Evolutionary conservation across 1,140 invertebrate species (phyloP), one percentile per base, ranked within the genome.

Genomic region (Drosophila varians): DNA sequence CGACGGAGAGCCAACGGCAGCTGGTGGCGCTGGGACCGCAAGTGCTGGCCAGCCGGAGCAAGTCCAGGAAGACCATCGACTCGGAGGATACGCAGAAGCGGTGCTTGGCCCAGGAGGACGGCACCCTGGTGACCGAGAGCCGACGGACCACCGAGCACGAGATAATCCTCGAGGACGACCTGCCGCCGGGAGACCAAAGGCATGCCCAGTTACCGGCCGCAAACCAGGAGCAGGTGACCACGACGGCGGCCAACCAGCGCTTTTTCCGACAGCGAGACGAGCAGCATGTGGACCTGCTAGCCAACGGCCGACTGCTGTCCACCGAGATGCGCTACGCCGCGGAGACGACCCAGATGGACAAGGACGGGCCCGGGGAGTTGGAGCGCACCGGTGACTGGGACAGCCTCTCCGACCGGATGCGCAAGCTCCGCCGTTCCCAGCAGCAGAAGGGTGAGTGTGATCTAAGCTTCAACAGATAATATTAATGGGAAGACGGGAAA

Each of bases 61-160:
- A 94, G 66, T 95, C 94, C 56, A 94, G 94, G 65, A 96, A 96
- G 89, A 95, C 95, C 25, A 94, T 96, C 74, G 96, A 97, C 91
- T 96, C 96, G 46, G 96, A 97, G 93, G 96, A 97, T 69, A 95
- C 94, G 34, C 92, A 93, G 53, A 94, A 94, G 76, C 91, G 93
- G 45, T 94, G 93, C 68, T 93, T 94, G 47, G 89, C 95, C 12
- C 94, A 95, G 71, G 93, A 94, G 21, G 96, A 97, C 92, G 97
- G 97, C 9, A 94, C 95, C 66, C 93, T 98, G 52, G 94, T 97
- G 58, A 98, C 96, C 1, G 96, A 98, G 92, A 96, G 93, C 21
- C 93, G 94, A 66, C 94, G 94, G 40, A 96, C 95, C 28, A 95
- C 94, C 62, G 96, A 97, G 91, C 96, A 97, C 93, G 96, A 97